Percentiles rank a stretch among this genome's conserved stretches.
These are phyloP conservation scores for Chironomus tentans DNA, from an alignment of 2,888 invertebrate species.

Conservation along the genomic window DNA sequence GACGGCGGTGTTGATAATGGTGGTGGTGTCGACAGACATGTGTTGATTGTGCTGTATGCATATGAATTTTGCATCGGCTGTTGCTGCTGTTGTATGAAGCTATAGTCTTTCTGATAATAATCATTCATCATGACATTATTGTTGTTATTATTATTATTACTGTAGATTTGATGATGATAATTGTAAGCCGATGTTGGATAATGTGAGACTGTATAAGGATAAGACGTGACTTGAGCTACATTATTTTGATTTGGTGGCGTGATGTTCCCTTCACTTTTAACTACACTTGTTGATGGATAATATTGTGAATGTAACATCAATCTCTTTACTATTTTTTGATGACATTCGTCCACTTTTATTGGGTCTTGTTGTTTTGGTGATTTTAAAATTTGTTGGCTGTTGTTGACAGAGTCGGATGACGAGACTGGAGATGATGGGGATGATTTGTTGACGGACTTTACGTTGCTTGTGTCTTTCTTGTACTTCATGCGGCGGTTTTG, in stretches of 20 bases:
- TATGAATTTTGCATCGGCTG: background rate
- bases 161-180: background rate
- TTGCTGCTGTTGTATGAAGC: background rate
- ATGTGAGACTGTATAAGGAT: background rate
- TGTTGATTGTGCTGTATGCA: background rate
- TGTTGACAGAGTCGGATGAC: too few species aligned
- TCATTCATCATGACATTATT: background rate
- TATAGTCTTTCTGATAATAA: background rate
- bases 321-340: conserved; percentile 29
- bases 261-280: background rate
- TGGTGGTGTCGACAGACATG: background rate
- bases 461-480: conserved; percentile 67
- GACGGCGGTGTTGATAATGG: background rate
- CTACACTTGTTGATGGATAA: conserved; percentile 4
- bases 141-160: background rate
- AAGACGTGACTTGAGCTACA: background rate
- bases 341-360: background rate
- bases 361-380: conserved; percentile 34
- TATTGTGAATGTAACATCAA: conserved; percentile 29
- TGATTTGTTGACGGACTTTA: conserved; percentile 74
- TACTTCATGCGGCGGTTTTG: conserved; percentile 78
- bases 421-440: conserved; percentile 34
- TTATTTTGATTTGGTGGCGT: background rate
- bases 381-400: conserved; percentile 32
- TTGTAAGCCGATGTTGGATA: background rate